Evolutionary conservation across 2,113 vertebrate genomes (phyloP).

Genomic region (Hypanus sabinus): DNA sequence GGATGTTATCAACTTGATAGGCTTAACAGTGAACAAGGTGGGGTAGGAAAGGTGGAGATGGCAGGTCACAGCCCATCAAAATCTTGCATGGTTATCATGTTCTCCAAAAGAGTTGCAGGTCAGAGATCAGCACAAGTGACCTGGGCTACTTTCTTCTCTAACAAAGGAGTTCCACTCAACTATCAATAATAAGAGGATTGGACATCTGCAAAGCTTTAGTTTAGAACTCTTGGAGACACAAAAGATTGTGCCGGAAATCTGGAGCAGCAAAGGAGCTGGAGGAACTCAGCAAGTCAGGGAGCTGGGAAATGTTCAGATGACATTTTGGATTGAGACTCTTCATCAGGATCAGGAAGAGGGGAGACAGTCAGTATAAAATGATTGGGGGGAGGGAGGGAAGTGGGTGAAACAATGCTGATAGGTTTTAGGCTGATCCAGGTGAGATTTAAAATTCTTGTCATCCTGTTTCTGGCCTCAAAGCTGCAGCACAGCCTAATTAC

Average conservation of each 20-base stretch:
- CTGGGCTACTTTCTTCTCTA: neutral
- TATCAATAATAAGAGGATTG: neutral
- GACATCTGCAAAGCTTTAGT: neutral
- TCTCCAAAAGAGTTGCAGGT: neutral
- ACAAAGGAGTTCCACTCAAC: neutral
- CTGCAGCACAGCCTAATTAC: neutral
- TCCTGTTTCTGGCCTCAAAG: neutral
- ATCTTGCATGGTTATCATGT: neutral
- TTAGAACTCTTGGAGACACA: too few species aligned
- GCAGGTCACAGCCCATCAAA: neutral
- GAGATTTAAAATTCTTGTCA: neutral
- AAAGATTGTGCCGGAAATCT: too few species aligned
- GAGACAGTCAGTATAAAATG: too few species aligned
- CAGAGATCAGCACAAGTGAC: neutral
- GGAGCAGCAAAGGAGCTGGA: too few species aligned
- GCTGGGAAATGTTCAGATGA: too few species aligned
- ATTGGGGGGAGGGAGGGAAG: too few species aligned
- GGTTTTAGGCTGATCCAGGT: too few species aligned
- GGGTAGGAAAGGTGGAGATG: neutral
- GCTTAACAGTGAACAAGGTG: neutral
- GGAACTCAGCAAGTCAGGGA: too few species aligned
- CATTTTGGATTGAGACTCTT: too few species aligned
- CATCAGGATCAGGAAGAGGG: too few species aligned
- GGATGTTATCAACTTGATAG: neutral
- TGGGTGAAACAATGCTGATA: too few species aligned